Evolutionary conservation across 2,113 vertebrate genomes (phyloP).

Genomic region (Bufo gargarizans): DNA sequence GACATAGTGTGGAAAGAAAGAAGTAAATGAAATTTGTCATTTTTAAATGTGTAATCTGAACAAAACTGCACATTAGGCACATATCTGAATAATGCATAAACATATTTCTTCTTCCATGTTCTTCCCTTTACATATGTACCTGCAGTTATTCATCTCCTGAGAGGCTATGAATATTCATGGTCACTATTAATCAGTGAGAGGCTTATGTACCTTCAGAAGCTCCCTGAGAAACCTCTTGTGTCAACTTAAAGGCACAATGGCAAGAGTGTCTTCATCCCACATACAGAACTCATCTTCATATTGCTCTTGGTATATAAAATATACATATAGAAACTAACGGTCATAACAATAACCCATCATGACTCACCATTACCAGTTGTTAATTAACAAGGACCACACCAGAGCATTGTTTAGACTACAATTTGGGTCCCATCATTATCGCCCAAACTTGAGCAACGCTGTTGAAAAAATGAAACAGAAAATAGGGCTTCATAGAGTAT

Average conservation of each 20-base stretch:
- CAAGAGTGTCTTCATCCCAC: neutral
- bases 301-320: neutral
- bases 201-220: neutral
- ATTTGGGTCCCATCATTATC: too few species aligned
- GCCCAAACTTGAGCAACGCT: too few species aligned
- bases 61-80: neutral
- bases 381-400: too few species aligned
- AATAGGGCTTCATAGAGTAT: too few species aligned
- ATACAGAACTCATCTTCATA: neutral
- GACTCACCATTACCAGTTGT: too few species aligned
- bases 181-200: neutral
- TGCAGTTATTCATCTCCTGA: neutral
- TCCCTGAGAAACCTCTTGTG: neutral
- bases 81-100: neutral
- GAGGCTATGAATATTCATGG: neutral
- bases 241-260: neutral
- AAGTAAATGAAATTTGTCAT: neutral
- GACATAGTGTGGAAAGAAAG: neutral
- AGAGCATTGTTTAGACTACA: too few species aligned
- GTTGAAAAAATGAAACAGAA: too few species aligned
- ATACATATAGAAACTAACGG: too few species aligned
- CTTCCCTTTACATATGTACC: neutral
- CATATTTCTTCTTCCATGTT: neutral
- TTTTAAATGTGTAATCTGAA: neutral
- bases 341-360: too few species aligned